phyloP scores from a whole-genome alignment of 2,888 invertebrate species.

The Cylindroiulus punctatus region DNA sequence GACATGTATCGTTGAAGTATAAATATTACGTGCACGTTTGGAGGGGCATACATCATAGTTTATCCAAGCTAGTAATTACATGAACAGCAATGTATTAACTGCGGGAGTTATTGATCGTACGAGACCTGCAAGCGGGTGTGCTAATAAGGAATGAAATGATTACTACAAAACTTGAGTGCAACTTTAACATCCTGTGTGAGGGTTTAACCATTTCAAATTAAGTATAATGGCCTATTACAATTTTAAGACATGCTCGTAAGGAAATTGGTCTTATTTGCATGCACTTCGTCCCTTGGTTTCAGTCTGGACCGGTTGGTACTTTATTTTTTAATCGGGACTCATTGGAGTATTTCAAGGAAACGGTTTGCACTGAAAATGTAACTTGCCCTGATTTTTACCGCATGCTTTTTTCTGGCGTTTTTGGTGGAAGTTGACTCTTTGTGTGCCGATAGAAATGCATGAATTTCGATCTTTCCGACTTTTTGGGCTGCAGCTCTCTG shows the following conservation, averaged over 20 bases:
- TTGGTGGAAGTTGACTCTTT: not conserved
- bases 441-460: not conserved
- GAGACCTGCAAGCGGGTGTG: too few species aligned
- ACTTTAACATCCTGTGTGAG: too few species aligned
- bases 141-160: too few species aligned
- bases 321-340: not conserved
- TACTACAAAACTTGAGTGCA: too few species aligned
- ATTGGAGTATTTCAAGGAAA: not conserved
- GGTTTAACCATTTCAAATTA: too few species aligned
- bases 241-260: not conserved
- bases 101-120: too few species aligned
- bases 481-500: not conserved
- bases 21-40: too few species aligned
- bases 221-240: not conserved
- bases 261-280: not conserved
- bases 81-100: too few species aligned
- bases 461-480: not conserved
- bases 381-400: not conserved
- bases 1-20: too few species aligned
- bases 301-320: not conserved
- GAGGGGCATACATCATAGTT: too few species aligned
- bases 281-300: not conserved
- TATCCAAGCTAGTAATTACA: too few species aligned
- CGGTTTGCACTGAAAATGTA: not conserved
- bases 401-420: not conserved